Evolutionary conservation across 2,797 vertebrate species (phyloP), one percentile per base, ranked within the genome.

Genomic region (Huso huso): DNA sequence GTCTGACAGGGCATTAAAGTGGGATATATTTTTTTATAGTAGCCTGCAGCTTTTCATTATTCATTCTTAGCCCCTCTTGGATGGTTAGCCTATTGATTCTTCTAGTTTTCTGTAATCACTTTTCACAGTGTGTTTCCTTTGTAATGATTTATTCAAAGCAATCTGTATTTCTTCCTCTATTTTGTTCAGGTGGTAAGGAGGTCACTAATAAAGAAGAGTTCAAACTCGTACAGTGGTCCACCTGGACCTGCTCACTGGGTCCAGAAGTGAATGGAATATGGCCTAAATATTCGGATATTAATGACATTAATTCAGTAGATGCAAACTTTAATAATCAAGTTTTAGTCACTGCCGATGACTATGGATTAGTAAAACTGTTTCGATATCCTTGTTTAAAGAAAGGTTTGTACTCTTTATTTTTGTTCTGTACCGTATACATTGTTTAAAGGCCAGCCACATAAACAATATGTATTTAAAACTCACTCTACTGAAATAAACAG

Each of bases 251-350:
- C 82, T 89, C 97, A 72, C 86, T 94, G 76, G 97, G 97, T 52
- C 79, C 92, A 65, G 96, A 99, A 80, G 95, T 99, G 37, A 97
- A 96, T 72, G 97, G 96, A 75, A 95, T 99, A 79, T 96, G 93
- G 93, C 96, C 96, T 74, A 99, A 99, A 77, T 99, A 99, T 82
- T 97, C 95, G 1, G 91, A 96, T 70, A 89, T 91, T 79, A 98
- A 91, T 77, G 94, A 99, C 76, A 93, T 99, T 76, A 99, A 97
- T 88, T 97, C 97, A 66, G 93, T 97, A 75, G 96, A 99, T 65
- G 95, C 93, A 64, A 99, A 99, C 87, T 95, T 93, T 77, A 90
- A 85, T 80, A 95, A 91, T 68, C 95, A 98, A 88, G 93, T 99
- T 81, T 87, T 99, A 84, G 96, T 96, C 77, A 96, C 96, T 58